Base-by-base conservation (phyloP, 37 sponge, comb jelly and placozoan genomes). In the Eunapius fragilis region DNA sequence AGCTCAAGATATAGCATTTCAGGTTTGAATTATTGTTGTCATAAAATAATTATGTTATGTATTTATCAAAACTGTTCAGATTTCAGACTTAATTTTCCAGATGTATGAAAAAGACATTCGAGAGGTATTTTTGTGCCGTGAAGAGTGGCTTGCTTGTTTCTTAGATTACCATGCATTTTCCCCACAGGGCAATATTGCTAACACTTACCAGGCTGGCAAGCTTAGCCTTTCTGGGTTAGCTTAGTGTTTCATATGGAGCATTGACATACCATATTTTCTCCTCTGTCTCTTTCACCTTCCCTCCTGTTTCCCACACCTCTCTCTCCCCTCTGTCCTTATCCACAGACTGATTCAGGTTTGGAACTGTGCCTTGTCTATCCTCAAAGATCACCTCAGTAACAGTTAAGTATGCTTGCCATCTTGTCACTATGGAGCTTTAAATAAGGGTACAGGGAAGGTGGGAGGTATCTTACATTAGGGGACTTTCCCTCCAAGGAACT, bases 171-270 rank as follows among this genome's bases (percentile, higher is more conserved):
- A n/a, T n/a, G n/a, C n/a, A n/a, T n/a, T n/a, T n/a, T n/a, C n/a
- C n/a, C n/a, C n/a, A n/a, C n/a, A n/a, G 83, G 85, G 92, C 10
- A 79, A 47, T 27, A 50, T 79, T 5, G 68, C 36, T 34, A 88
- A 84, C 80, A 79, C 85, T 19, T 88, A 88, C 49, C 69, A 84
- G 25, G 80, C 32, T 31, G 92, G 92, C 19, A 84, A 88, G 67
- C 85, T 88, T 35, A 87, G 88, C 72, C 37, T 92, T 24, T 11
- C 80, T 31, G 78, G 92, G 92, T 92, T 41, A 78, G 25, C 35
- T n/a, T n/a, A n/a, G n/a, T n/a, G n/a, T n/a, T n/a, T 69, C 67
- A 27, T 79, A 28, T 25, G 41, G 9, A 17, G 31, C 36, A 26
- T 50, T 27, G n/a, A 12, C 24, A 22, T 23, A 22, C 45, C 77